These are phyloP conservation scores for Eilema caniola DNA, from an alignment of 2,888 invertebrate genomes.

Conservation along the genomic window DNA sequence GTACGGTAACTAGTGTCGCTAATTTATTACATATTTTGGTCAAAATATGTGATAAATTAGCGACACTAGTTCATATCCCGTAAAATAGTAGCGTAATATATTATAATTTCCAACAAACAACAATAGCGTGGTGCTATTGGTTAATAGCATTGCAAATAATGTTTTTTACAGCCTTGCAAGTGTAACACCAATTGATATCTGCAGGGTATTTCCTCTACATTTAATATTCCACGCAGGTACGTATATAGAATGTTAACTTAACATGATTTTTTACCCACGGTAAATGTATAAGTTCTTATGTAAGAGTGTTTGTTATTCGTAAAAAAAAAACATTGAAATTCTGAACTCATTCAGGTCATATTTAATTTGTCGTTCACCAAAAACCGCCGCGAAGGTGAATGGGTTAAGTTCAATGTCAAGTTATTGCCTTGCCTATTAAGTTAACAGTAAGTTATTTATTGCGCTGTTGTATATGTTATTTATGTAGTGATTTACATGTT, in stretches of 20 bases:
- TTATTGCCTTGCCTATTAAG: slow-evolving; percentile 6
- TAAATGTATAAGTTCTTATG: slow-evolving; percentile 21
- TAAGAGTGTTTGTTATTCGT: slow-evolving; percentile 38
- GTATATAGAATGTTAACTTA: slow-evolving; percentile 35
- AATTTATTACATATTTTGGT: too few relatives aligned
- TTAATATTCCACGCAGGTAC: slow-evolving; percentile 29
- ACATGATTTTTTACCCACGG: slow-evolving; percentile 11
- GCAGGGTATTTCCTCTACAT: neutral
- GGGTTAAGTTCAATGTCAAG: slow-evolving; percentile 41
- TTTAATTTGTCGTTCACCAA: slow-evolving; percentile 9
- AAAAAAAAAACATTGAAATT: slow-evolving; percentile 28
- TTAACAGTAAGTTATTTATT: slow-evolving; percentile 11
- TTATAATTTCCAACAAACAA: too few relatives aligned
- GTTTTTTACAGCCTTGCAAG: neutral
- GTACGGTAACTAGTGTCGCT: too few relatives aligned
- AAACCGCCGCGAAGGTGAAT: slow-evolving; percentile 26
- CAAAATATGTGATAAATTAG: too few relatives aligned
- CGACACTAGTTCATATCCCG: too few relatives aligned
- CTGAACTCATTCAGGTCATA: slow-evolving; percentile 21
- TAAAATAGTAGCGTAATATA: too few relatives aligned
- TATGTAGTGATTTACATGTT: slow-evolving; percentile 6
- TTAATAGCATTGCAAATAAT: neutral
- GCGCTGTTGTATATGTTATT: neutral
- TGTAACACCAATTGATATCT: neutral
- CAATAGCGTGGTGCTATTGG: neutral